Evolutionary conservation across 2,888 invertebrate species (phyloP).

Genomic region (Drosophila diplacantha): DNA sequence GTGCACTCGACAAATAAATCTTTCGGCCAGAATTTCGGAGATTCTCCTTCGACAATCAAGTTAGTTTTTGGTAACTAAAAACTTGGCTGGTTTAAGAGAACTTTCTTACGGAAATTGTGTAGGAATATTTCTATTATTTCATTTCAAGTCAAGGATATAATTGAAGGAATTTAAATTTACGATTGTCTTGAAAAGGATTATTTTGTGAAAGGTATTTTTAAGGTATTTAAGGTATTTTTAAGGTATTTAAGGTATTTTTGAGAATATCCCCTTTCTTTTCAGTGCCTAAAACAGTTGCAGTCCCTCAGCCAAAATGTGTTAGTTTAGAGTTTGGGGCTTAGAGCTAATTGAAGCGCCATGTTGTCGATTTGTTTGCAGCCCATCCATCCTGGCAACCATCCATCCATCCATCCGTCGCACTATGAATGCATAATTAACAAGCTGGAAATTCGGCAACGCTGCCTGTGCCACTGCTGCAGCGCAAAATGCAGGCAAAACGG

Average conservation of each 20-base stretch:
- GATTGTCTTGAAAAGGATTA: too few relatives aligned
- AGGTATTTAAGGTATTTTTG: not conserved
- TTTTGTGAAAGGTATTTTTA: too few relatives aligned
- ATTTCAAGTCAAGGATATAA: not conserved
- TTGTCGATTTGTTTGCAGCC: constrained; percentile 56
- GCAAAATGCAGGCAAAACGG: constrained; percentile 12
- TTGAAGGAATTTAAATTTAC: too few relatives aligned
- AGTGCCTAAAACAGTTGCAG: constrained; percentile 4
- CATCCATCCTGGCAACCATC: constrained; percentile 20
- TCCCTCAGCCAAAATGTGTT: constrained; percentile 15
- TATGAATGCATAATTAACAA: constrained; percentile 66
- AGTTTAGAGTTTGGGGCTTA: constrained; percentile 27
- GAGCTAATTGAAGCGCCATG: constrained; percentile 65
- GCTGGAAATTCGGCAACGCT: constrained; percentile 33
- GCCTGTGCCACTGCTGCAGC: not conserved
- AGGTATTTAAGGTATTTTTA: too few relatives aligned
- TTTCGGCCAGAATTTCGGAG: not conserved
- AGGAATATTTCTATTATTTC: not conserved
- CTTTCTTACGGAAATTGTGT: not conserved
- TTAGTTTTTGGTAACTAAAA: not conserved
- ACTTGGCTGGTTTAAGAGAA: not conserved
- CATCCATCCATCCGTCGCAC: constrained; percentile 21
- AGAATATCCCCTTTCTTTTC: not conserved
- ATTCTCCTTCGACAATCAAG: not conserved
- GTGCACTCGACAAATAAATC: constrained; percentile 20